phyloP scores from a whole-genome alignment of 1,140 invertebrate genomes.

The Drosophila rhopaloa region DNA sequence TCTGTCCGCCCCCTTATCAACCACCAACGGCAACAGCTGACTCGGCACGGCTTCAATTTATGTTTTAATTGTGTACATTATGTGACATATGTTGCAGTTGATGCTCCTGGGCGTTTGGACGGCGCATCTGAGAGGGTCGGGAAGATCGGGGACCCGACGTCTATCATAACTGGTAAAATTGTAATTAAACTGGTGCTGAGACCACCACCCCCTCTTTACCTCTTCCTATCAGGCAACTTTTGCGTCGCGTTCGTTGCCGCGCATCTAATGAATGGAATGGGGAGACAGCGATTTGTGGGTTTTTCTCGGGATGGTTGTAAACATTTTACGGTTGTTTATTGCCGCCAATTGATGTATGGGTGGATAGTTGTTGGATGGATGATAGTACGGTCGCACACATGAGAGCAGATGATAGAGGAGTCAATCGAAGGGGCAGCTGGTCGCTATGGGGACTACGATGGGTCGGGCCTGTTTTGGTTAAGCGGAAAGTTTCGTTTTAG shows the following conservation, averaged over 20 bases:
- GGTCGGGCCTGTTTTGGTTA: not conserved
- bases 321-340: conserved; percentile 76
- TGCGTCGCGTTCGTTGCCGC: conserved; percentile 56
- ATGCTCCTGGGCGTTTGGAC: conserved; percentile 31
- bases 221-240: conserved; percentile 2
- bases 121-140: conserved; percentile 37
- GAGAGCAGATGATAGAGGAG: conserved; percentile 11
- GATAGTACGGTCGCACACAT: conserved; percentile 3
- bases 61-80: conserved; percentile 82
- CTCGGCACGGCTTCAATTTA: conserved; percentile 70
- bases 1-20: not conserved
- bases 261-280: conserved; percentile 47
- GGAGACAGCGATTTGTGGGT: conserved; percentile 67
- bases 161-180: conserved; percentile 78
- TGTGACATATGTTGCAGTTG: conserved; percentile 69
- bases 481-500: too few relatives aligned
- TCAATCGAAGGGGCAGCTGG: conserved; percentile 14
- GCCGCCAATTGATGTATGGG: conserved; percentile 69
- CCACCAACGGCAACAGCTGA: conserved; percentile 19
- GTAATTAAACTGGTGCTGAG: conserved; percentile 73
- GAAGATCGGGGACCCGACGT: conserved; percentile 43
- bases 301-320: conserved; percentile 63
- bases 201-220: not conserved
- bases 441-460: not conserved
- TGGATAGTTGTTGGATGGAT: conserved; percentile 33